Evolutionary conservation across 2,888 invertebrate genomes (phyloP).

Genomic region (Chrysodeixis includens): DNA sequence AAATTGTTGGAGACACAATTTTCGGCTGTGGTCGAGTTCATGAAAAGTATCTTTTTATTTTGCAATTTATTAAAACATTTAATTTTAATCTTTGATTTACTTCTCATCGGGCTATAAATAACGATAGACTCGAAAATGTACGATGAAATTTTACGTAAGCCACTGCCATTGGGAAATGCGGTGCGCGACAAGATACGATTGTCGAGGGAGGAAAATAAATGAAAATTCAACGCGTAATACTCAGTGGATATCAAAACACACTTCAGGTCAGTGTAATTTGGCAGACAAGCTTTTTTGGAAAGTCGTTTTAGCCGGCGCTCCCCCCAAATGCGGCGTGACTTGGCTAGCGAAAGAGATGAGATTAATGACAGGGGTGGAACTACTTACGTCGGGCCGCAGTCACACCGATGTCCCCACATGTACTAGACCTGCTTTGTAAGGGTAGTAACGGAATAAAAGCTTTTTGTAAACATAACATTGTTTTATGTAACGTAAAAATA

Average conservation of each 20-base stretch:
- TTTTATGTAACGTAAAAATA: background rate
- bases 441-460: background rate
- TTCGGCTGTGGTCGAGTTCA: background rate
- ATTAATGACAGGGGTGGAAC: slow-evolving; percentile 84
- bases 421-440: slow-evolving; percentile 9
- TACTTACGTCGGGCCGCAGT: slow-evolving; percentile 62
- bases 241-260: slow-evolving; percentile 57
- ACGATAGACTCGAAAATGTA: slow-evolving; percentile 37
- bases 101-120: slow-evolving; percentile 45
- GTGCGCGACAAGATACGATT: slow-evolving; percentile 53
- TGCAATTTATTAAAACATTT: slow-evolving; percentile 32
- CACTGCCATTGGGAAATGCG: slow-evolving; percentile 48
- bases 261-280: slow-evolving; percentile 68
- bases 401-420: slow-evolving; percentile 65
- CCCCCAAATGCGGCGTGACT: slow-evolving; percentile 74
- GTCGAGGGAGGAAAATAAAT: slow-evolving; percentile 55
- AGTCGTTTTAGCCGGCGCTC: slow-evolving; percentile 67
- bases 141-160: slow-evolving; percentile 56
- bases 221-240: slow-evolving; percentile 54
- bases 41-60: background rate
- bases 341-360: slow-evolving; percentile 80
- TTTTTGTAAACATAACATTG: background rate
- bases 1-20: background rate
- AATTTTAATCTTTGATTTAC: slow-evolving; percentile 44
- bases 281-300: slow-evolving; percentile 69